Percentiles rank a stretch among this genome's conserved stretches.
phyloP scores from a whole-genome alignment of 2,888 invertebrate genomes.

The Troilus luridus region DNA sequence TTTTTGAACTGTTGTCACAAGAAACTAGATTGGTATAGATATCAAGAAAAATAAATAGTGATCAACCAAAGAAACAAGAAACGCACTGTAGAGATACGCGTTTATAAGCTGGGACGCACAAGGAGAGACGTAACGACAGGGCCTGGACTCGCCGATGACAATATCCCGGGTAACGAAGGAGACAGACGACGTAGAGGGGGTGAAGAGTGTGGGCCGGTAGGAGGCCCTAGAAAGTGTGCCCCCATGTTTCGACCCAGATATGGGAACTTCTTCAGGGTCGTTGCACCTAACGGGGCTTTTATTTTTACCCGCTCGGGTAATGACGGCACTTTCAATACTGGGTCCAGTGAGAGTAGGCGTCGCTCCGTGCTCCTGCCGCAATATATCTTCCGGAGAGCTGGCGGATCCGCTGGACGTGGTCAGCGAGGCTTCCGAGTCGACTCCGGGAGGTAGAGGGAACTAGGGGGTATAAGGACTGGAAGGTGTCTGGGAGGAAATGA shows the following conservation, averaged over 20 bases:
- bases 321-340: slow-evolving; percentile 43
- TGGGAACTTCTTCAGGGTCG: slow-evolving; percentile 55
- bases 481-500: not conserved
- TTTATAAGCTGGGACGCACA: not conserved
- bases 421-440: not conserved
- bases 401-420: not conserved
- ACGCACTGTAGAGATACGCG: not conserved
- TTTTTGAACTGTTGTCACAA: too few species aligned
- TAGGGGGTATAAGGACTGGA: not conserved
- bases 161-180: slow-evolving; percentile 48
- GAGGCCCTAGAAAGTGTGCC: slow-evolving; percentile 52
- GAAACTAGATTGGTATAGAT: not conserved
- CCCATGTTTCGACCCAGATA: slow-evolving; percentile 54
- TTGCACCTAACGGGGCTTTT: slow-evolving; percentile 58
- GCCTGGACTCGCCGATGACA: not conserved
- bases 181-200: slow-evolving; percentile 51
- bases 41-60: not conserved
- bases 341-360: slow-evolving; percentile 29
- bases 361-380: not conserved
- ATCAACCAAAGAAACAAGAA: not conserved
- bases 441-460: not conserved
- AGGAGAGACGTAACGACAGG: not conserved
- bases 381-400: not conserved
- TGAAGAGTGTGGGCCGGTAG: slow-evolving; percentile 25
- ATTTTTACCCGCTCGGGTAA: slow-evolving; percentile 54